A percentile compares a stretch with the other conserved stretches of the same genome.
phyloP scores from a whole-genome alignment of 2,113 vertebrate species.

The Ptychochromis oligacanthus region DNA sequence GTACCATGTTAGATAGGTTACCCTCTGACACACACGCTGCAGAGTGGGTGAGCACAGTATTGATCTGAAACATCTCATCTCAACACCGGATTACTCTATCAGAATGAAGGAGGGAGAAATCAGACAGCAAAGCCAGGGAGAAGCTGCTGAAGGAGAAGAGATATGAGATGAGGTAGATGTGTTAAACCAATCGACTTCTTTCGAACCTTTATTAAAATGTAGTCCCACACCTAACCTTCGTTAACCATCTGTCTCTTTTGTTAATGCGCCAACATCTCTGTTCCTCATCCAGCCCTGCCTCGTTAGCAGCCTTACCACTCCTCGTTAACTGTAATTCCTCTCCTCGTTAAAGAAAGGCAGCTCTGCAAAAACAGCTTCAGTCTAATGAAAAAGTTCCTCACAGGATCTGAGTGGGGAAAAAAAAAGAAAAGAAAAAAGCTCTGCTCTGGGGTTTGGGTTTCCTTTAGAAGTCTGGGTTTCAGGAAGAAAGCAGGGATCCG shows the following conservation, averaged over 20 bases:
- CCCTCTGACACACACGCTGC: constrained; percentile 44
- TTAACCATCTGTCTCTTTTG: constrained; percentile 18
- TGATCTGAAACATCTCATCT: constrained; percentile 57
- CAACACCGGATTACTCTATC: constrained; percentile 30
- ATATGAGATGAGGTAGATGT: not conserved
- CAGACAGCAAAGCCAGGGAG: not conserved
- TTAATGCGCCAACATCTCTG: constrained; percentile 3
- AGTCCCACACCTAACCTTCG: constrained; percentile 7
- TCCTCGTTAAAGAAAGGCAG: constrained; percentile 23
- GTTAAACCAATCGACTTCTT: constrained; percentile 25
- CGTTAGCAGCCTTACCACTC: constrained; percentile 20
- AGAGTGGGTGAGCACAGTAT: constrained; percentile 41
- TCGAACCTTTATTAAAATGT: not conserved
- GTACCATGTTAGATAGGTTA: constrained; percentile 45
- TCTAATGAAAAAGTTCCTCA: constrained; percentile 15
- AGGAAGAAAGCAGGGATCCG: constrained; percentile 5
- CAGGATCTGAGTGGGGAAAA: not conserved
- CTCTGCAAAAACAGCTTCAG: constrained; percentile 11
- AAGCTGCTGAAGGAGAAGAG: not conserved
- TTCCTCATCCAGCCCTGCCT: constrained; percentile 2
- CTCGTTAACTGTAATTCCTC: constrained; percentile 40
- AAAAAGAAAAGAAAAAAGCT: not conserved
- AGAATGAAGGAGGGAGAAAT: constrained; percentile 1
- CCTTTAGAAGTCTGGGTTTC: constrained; percentile 8
- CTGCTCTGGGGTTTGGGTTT: not conserved